These are phyloP conservation scores for Antechinus flavipes DNA, from an alignment of 2,113 vertebrate genomes.

Conservation along the genomic window DNA sequence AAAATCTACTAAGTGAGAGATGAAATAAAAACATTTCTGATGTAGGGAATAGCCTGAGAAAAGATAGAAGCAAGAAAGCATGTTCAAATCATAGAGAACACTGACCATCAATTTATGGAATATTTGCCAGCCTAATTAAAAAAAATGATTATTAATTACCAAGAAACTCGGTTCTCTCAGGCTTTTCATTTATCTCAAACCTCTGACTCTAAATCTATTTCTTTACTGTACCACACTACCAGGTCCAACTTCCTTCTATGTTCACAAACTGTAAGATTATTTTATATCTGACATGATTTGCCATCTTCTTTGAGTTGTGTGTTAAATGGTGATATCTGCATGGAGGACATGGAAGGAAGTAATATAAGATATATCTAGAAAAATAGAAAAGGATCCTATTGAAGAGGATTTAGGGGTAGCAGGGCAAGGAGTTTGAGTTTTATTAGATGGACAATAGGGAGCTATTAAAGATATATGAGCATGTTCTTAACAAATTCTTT, in stretches of 20 bases:
- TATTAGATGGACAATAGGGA: background rate
- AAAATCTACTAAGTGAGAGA: background rate
- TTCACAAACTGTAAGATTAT: background rate
- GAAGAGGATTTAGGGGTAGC: background rate
- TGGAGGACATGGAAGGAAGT: background rate
- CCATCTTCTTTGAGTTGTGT: background rate
- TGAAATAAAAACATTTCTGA: background rate
- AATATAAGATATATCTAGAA: background rate
- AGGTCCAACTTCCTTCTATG: too few relatives aligned
- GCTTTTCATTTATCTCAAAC: too few relatives aligned
- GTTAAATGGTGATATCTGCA: background rate
- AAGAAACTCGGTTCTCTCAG: too few relatives aligned
- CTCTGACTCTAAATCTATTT: too few relatives aligned
- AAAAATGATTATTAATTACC: too few relatives aligned
- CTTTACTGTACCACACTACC: too few relatives aligned
- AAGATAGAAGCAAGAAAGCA: background rate
- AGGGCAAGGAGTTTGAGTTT: background rate
- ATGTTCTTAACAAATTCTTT: background rate
- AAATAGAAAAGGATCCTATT: background rate
- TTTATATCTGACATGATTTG: background rate
- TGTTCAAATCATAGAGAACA: background rate
- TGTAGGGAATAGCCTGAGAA: background rate
- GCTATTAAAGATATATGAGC: background rate
- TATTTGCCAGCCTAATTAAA: too few relatives aligned
- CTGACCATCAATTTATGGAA: too few relatives aligned